Base-by-base conservation (phyloP, 2,113 vertebrate genomes). In the Paralichthys olivaceus region DNA sequence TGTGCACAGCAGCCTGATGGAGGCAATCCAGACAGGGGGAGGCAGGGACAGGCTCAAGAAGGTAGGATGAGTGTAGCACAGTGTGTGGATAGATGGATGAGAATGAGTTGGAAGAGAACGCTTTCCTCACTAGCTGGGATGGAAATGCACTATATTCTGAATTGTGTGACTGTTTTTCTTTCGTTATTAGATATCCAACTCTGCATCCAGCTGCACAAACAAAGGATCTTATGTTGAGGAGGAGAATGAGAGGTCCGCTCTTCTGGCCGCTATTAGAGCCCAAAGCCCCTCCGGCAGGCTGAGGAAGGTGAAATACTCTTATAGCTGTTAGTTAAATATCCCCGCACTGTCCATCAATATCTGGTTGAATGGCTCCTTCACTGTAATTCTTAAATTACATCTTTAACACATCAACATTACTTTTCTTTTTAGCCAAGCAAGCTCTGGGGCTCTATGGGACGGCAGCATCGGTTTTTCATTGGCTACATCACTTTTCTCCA, bases 1-100 rank as follows among this genome's bases (percentile, higher is more conserved):
- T 3, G 85, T 98, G 58, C 98, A 99, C 89, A 95, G 94, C 56
- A 94, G 92, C 28, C 93, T 99, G 43, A 99, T 99, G 97, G 96
- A 96, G 80, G 96, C 97, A 34, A 98, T 99, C 90, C 97, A 98
- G 81, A 92, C 94, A 0, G 93, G 85, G 0, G 96, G 94, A 17
- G 95, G 95, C 78, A 96, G 91, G 73, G 95, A 96, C 14, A 88
- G 87, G 13, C 96, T 99, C n/a, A 95, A 92, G 72, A 99, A 97
- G 96, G 98, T 98, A 43, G 60, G 22, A 55, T 66, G 5, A 32
- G 43, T 5, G 5, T 22, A 7, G n/a, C 7, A 3, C 19, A 17
- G 8, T 28, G 1, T 2, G 13, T 64, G 25, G 20, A 67, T 40
- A 15, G n/a, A 54, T 81, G 9, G 54, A 61, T 71, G 60, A 12